phyloP scores from a whole-genome alignment of 2,888 invertebrate species.

The Fragum whitleyi region DNA sequence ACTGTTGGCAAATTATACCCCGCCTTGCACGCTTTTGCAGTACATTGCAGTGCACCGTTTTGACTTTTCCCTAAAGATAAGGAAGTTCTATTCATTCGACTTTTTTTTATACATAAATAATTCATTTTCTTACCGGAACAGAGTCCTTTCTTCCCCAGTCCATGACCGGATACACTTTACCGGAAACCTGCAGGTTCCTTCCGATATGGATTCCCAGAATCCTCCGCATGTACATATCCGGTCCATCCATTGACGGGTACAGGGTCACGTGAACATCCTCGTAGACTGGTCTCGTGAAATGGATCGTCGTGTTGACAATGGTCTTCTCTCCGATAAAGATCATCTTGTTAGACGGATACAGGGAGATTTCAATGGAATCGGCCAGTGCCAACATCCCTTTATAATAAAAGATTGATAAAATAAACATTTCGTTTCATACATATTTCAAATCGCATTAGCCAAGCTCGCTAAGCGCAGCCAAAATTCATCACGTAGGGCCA shows the following conservation, averaged over 20 bases:
- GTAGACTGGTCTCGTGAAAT: slow-evolving; percentile 10
- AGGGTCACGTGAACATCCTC: slow-evolving; percentile 26
- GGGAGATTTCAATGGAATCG: slow-evolving; percentile 13
- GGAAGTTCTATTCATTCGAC: too few species aligned
- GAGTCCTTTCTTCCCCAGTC: slow-evolving; percentile 24
- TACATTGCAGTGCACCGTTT: too few species aligned
- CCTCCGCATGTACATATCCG: slow-evolving; percentile 34
- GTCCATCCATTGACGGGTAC: slow-evolving; percentile 36
- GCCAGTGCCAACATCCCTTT: background rate
- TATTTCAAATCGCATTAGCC: too few species aligned
- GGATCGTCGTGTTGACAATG: slow-evolving; percentile 34
- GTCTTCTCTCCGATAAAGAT: slow-evolving; percentile 39
- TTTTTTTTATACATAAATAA: too few species aligned
- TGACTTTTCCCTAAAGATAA: too few species aligned
- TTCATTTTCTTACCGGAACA: slow-evolving; percentile 28
- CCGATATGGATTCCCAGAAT: slow-evolving; percentile 29
- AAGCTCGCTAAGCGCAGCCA: too few species aligned
- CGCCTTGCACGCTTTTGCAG: too few species aligned
- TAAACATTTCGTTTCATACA: too few species aligned
- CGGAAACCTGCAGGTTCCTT: slow-evolving; percentile 25
- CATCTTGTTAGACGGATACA: slow-evolving; percentile 3
- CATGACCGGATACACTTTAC: slow-evolving; percentile 26
- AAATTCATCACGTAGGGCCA: too few species aligned
- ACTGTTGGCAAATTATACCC: too few species aligned
- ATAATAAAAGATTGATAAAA: too few species aligned